phyloP scores from a whole-genome alignment of 2,888 invertebrate genomes.

The Ochropleura leucogaster region DNA sequence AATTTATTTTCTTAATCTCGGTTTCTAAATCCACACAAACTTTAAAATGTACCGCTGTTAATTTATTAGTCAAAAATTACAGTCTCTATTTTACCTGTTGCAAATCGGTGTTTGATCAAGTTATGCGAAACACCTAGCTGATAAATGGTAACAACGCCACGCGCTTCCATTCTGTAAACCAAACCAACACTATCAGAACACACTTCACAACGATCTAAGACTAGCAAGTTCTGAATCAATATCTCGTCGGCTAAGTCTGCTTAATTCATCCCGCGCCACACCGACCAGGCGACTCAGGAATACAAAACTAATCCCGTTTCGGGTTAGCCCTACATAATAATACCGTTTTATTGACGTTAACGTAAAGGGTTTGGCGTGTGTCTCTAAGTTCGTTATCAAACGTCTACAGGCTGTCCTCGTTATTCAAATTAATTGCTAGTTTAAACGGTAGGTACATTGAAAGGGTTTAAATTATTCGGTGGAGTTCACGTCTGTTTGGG shows the following conservation, averaged over 20 bases:
- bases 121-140: neutral
- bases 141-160: slow-evolving; percentile 16
- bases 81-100: neutral
- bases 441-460: slow-evolving; percentile 48
- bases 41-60: neutral
- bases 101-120: neutral
- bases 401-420: slow-evolving; percentile 59
- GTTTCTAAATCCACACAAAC: neutral
- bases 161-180: slow-evolving; percentile 15
- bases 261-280: slow-evolving; percentile 63
- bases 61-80: neutral
- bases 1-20: neutral
- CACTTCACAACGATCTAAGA: slow-evolving; percentile 57
- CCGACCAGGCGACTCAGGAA: slow-evolving; percentile 39
- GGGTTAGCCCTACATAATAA: slow-evolving; percentile 62
- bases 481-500: slow-evolving; percentile 25
- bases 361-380: slow-evolving; percentile 60
- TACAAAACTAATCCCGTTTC: slow-evolving; percentile 63
- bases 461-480: slow-evolving; percentile 50
- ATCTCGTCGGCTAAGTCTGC: slow-evolving; percentile 56
- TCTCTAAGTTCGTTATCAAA: slow-evolving; percentile 63
- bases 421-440: slow-evolving; percentile 65
- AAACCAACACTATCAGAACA: slow-evolving; percentile 57
- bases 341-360: slow-evolving; percentile 64
- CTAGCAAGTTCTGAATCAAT: slow-evolving; percentile 66